These are phyloP conservation scores for Lomographa bimaculata DNA, from an alignment of 2,888 invertebrate genomes.

Conservation along the genomic window DNA sequence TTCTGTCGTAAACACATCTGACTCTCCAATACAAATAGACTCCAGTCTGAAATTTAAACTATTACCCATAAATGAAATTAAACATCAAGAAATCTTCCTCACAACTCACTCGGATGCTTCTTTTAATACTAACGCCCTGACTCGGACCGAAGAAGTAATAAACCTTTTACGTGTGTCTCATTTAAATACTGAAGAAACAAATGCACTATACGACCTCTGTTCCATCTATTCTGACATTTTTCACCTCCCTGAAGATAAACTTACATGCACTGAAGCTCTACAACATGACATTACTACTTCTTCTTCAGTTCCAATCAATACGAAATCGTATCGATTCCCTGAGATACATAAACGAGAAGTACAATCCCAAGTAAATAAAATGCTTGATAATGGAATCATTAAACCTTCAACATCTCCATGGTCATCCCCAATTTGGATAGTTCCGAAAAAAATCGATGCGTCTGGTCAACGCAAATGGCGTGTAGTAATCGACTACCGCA, in stretches of 20 bases:
- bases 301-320: not conserved
- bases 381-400: slow-evolving; percentile 1
- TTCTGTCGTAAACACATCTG: slow-evolving; percentile 24
- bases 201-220: not conserved
- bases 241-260: not conserved
- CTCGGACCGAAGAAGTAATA: not conserved
- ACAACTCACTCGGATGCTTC: too few species aligned
- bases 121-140: too few species aligned
- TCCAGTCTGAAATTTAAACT: slow-evolving; percentile 12
- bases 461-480: slow-evolving; percentile 12
- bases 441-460: slow-evolving; percentile 1
- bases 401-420: slow-evolving; percentile 5
- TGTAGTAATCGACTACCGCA: slow-evolving; percentile 10
- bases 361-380: not conserved
- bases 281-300: slow-evolving; percentile 1
- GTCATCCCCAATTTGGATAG: slow-evolving; percentile 4
- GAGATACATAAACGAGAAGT: slow-evolving; percentile 2
- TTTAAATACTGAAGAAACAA: slow-evolving; percentile 1
- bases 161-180: not conserved
- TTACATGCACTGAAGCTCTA: not conserved
- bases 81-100: not conserved
- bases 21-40: slow-evolving; percentile 25
- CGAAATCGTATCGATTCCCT: slow-evolving; percentile 7
- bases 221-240: slow-evolving; percentile 3
- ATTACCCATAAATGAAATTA: not conserved